phyloP scores from a whole-genome alignment of 2,113 vertebrate species.

The Mola mola region DNA sequence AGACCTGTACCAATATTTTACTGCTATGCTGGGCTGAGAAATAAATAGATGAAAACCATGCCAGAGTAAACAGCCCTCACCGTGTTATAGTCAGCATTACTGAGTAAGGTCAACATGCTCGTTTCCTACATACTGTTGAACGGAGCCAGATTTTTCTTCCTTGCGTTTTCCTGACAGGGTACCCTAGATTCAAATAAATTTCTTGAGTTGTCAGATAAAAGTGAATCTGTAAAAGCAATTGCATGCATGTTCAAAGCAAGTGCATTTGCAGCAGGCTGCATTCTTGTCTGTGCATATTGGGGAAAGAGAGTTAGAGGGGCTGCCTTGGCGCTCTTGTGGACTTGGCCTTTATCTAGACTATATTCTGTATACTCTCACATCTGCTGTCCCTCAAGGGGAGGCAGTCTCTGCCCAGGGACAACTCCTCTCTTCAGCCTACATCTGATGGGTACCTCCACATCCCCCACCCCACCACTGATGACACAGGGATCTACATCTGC shows the following conservation, averaged over 20 bases:
- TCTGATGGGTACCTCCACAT: constrained; percentile 84
- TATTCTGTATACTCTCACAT: constrained; percentile 16
- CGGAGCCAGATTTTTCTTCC: constrained; percentile 28
- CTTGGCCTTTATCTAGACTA: constrained; percentile 18
- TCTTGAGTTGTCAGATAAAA: constrained; percentile 69
- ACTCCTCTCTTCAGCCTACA: constrained; percentile 62
- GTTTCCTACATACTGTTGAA: constrained; percentile 19
- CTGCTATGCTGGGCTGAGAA: neutral
- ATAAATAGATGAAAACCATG: neutral
- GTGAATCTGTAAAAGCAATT: constrained; percentile 72
- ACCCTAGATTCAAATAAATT: constrained; percentile 54
- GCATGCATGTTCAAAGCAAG: constrained; percentile 54
- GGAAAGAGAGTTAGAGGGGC: constrained; percentile 38
- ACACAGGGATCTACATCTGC: constrained; percentile 88
- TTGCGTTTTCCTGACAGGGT: constrained; percentile 12
- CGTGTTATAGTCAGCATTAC: constrained; percentile 10
- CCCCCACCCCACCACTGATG: constrained; percentile 64
- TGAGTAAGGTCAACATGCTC: constrained; percentile 7
- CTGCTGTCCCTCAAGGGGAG: constrained; percentile 77
- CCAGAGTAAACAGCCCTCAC: neutral
- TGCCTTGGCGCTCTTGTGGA: constrained; percentile 16
- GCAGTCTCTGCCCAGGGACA: constrained; percentile 57
- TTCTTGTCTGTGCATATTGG: constrained; percentile 15
- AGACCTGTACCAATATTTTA: neutral
- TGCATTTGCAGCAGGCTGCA: constrained; percentile 15